Base-by-base conservation (phyloP, 2,888 invertebrate genomes). In the Drosophila colorata region DNA sequence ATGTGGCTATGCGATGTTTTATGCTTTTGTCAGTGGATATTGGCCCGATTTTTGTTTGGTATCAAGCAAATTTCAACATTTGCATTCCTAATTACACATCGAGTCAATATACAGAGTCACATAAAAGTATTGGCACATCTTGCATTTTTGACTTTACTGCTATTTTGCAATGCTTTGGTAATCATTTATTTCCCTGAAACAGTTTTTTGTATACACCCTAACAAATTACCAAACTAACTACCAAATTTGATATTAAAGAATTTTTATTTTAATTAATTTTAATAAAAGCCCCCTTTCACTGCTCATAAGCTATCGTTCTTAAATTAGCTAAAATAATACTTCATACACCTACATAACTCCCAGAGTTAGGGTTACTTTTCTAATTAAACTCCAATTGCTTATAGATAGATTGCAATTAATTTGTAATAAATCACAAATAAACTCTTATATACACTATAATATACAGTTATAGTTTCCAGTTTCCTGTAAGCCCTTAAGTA, bases 11-110 rank as follows among this genome's bases (percentile, higher is more conserved):
- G 20, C n/a, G 7, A n/a, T 9, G 9, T 3, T 28, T 20, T 14
- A 33, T 68, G 69, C 41, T 60, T 14, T 37, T 23, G 11, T 13
- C n/a, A 33, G n/a, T 31, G 31, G 6, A 9, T 33, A 47, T 33
- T 28, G 33, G 14, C 25, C 37, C n/a, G 33, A 43, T 43, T 40
- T 53, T 23, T 53, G 43, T 56, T 48, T 47, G 33, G 23, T 33
- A 31, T 4, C n/a, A 48, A 25, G 2, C 16, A 66, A 63, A 18
- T 25, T 28, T 25, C 18, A 31, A 33, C n/a, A 61, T 35, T 41
- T 18, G 2, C n/a, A 28, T 7, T 4, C 16, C 7, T 14, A 13
- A 7, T 28, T 9, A 20, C 18, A 9, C 33, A 35, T 9, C 16
- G 16, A 13, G 13, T 13, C 13, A 6, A 18, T 37, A 18, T 31